phyloP scores from a whole-genome alignment of 1,140 invertebrate species.

The Luehdorfia chinensis region DNA sequence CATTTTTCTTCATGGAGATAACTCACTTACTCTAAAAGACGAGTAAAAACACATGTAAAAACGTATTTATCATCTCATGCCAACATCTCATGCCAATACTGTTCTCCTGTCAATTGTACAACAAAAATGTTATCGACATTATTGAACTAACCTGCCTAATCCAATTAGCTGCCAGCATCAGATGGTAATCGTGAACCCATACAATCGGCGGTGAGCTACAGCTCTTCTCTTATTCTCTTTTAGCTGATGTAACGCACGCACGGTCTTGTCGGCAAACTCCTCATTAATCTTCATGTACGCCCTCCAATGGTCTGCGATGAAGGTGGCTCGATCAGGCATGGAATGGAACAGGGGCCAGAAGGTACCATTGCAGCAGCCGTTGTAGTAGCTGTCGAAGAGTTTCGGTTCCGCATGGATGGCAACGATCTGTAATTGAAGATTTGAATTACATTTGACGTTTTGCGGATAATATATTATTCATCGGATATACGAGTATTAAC shows the following conservation, averaged over 20 bases:
- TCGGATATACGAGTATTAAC: too few species aligned
- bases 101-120: too few species aligned
- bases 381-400: conserved; percentile 91
- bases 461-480: too few species aligned
- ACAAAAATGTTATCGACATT: too few species aligned
- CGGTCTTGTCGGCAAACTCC: conserved; percentile 88
- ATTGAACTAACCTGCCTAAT: conserved; percentile 90
- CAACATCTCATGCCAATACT: too few species aligned
- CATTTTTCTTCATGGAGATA: too few species aligned
- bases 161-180: conserved; percentile 93
- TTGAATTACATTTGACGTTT: background rate
- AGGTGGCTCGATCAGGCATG: conserved; percentile 89
- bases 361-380: conserved; percentile 94
- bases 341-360: conserved; percentile 96
- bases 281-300: conserved; percentile 90
- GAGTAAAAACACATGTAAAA: too few species aligned
- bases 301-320: conserved; percentile 88
- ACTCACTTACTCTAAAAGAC: too few species aligned
- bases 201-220: conserved; percentile 83
- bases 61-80: too few species aligned
- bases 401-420: conserved; percentile 86
- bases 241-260: conserved; percentile 83
- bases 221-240: conserved; percentile 76
- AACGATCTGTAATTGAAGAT: conserved; percentile 80
- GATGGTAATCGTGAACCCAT: conserved; percentile 95